Percentiles rank a stretch among this genome's conserved stretches.
phyloP scores from a whole-genome alignment of 1,140 invertebrate genomes.

The Drosophila grimshawi region DNA sequence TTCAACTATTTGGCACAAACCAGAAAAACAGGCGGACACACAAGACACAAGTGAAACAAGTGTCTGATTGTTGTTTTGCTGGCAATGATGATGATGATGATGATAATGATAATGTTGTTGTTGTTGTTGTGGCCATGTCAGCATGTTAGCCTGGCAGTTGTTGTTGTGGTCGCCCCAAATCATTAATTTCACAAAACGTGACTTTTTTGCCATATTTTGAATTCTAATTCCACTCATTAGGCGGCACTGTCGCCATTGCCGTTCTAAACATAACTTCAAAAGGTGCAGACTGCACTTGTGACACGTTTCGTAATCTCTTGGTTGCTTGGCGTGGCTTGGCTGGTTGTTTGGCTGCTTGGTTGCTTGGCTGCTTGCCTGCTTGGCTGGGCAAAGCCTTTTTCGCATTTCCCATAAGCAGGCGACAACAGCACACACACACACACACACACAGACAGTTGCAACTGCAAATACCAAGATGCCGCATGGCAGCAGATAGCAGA shows the following conservation, averaged over 20 bases:
- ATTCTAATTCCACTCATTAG: slow-evolving; percentile 81
- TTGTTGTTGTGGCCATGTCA: slow-evolving; percentile 47
- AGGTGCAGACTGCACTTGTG: slow-evolving; percentile 81
- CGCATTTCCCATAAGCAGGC: slow-evolving; percentile 68
- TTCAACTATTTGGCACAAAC: background rate
- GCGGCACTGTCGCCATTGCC: slow-evolving; percentile 55
- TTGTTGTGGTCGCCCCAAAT: slow-evolving; percentile 71
- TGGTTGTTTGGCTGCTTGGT: background rate
- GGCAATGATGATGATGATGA: slow-evolving; percentile 10
- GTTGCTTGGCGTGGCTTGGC: slow-evolving; percentile 22
- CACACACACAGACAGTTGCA: slow-evolving; percentile 22
- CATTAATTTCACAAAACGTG: slow-evolving; percentile 80
- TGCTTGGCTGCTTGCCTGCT: slow-evolving; percentile 13
- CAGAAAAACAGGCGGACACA: slow-evolving; percentile 1
- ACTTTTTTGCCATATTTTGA: slow-evolving; percentile 81
- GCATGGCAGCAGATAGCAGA: slow-evolving; percentile 44
- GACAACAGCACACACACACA: slow-evolving; percentile 29
- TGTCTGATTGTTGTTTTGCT: slow-evolving; percentile 4
- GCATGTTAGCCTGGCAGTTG: background rate
- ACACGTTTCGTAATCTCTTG: slow-evolving; percentile 82
- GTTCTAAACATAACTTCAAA: slow-evolving; percentile 81
- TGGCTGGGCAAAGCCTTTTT: slow-evolving; percentile 60
- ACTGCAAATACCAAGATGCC: slow-evolving; percentile 50
- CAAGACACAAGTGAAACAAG: slow-evolving; percentile 16
- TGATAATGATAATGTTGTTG: slow-evolving; percentile 18